Base-by-base conservation (phyloP, 1,140 invertebrate species). In the Pseudomyrmex flavicornis region DNA sequence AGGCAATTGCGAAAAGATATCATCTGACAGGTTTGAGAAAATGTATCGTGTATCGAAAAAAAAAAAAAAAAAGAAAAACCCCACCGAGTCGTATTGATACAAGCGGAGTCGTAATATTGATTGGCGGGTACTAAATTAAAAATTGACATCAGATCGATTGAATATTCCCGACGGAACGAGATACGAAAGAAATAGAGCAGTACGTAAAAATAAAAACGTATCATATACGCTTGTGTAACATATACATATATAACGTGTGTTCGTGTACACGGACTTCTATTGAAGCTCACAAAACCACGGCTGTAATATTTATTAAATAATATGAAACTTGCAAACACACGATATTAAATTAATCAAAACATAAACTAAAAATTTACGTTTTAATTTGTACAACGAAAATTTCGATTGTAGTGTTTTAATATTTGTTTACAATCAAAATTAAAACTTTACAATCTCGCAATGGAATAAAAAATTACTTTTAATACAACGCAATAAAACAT, bases 121-220 rank as follows among this genome's bases (percentile, higher is more conserved):
- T 80, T 70, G 66, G 20, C 44, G 20, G 15, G 20, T 35, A n/a
- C n/a, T 70, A 17, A 80, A 80, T 80, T 80, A 48, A 72, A 72
- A 72, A 72, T 72, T 59, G 52, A 70, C 10, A 58, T 56, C 15
- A 8, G 17, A 35, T 80, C 44, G 54, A 72, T 26, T 46, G 17
- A 12, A 50, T 76, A 76, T 68, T 44, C 17, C 26, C 48, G 48
- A 68, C 54, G 22, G 26, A 8, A 56, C 35, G 12, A 54, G 61
- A 22, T n/a, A 20, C 17, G 17, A n/a, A 50, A 56, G 7, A 72
- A 72, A 48, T 50, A 44, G 54, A 68, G 17, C 75, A 48, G 13
- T 22, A 48, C 13, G 22, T 52, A 76, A 63, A 20, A 77, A 54
- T n/a, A 17, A 52, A 66, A 44, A 26, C 48, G 35, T 52, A 15